phyloP scores from a whole-genome alignment of 2,888 invertebrate species.

The Xestia ashworthii region DNA sequence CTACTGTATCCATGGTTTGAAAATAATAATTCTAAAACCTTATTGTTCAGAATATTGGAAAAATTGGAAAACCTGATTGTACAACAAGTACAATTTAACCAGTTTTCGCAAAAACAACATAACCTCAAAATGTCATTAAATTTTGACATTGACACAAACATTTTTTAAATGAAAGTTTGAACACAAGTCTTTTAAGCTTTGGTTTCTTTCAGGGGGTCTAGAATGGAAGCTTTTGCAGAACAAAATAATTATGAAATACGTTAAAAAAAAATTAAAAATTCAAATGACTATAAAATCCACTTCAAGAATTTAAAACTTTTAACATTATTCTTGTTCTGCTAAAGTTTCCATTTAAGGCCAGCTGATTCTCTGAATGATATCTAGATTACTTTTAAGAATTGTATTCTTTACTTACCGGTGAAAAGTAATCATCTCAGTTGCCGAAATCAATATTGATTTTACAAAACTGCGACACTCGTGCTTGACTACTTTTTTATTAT shows the following conservation, averaged over 20 bases:
- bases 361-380: too few relatives aligned
- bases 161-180: slow-evolving; percentile 2
- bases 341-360: too few relatives aligned
- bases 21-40: slow-evolving; percentile 1
- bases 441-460: slow-evolving; percentile 20
- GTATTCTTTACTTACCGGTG: background rate
- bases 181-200: slow-evolving; percentile 18
- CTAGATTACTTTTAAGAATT: background rate
- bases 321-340: too few relatives aligned
- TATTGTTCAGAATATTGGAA: background rate
- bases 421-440: background rate
- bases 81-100: background rate
- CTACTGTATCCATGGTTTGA: slow-evolving; percentile 84
- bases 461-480: slow-evolving; percentile 1
- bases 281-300: too few relatives aligned
- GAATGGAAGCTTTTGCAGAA: too few relatives aligned
- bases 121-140: slow-evolving; percentile 15
- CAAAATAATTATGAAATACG: too few relatives aligned
- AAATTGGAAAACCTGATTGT: background rate
- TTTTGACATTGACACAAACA: slow-evolving; percentile 13
- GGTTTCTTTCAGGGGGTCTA: too few relatives aligned
- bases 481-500: slow-evolving; percentile 33
- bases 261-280: too few relatives aligned
- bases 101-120: background rate
- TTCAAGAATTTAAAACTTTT: too few relatives aligned